Percentiles rank a stretch among this genome's conserved stretches.
phyloP scores from a whole-genome alignment of 37 sponge, comb jelly and placozoan genomes.

The Agelas oroides region DNA sequence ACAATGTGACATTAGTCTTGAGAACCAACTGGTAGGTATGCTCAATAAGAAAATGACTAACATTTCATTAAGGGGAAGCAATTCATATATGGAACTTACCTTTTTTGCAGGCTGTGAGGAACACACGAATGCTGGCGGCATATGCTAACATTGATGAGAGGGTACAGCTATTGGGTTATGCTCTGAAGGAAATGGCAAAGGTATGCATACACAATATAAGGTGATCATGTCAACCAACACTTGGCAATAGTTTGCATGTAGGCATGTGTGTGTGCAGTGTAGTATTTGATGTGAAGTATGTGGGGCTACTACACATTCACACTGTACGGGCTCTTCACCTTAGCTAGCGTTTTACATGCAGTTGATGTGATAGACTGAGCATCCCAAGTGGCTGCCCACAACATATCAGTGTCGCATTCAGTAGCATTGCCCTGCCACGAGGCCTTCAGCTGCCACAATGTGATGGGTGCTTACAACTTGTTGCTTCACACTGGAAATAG shows the following conservation, averaged over 20 bases:
- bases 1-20: slow-evolving; percentile 82
- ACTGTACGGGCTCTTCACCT: too few species aligned
- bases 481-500: too few species aligned
- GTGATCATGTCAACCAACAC: too few species aligned
- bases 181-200: slow-evolving; percentile 86
- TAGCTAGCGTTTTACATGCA: too few species aligned
- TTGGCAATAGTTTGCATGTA: not conserved
- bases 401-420: too few species aligned
- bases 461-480: too few species aligned
- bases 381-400: too few species aligned
- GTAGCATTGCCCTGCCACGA: too few species aligned
- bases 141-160: slow-evolving; percentile 75
- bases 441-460: too few species aligned
- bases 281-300: not conserved
- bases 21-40: slow-evolving; percentile 64
- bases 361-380: too few species aligned
- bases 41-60: not conserved
- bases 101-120: slow-evolving; percentile 72
- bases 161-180: slow-evolving; percentile 67
- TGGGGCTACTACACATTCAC: too few species aligned
- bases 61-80: not conserved
- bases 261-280: not conserved
- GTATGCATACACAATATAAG: too few species aligned
- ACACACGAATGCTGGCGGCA: slow-evolving; percentile 71
- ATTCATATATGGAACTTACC: not conserved